phyloP scores from a whole-genome alignment of 2,797 vertebrate genomes.

The Selene dorsalis region DNA sequence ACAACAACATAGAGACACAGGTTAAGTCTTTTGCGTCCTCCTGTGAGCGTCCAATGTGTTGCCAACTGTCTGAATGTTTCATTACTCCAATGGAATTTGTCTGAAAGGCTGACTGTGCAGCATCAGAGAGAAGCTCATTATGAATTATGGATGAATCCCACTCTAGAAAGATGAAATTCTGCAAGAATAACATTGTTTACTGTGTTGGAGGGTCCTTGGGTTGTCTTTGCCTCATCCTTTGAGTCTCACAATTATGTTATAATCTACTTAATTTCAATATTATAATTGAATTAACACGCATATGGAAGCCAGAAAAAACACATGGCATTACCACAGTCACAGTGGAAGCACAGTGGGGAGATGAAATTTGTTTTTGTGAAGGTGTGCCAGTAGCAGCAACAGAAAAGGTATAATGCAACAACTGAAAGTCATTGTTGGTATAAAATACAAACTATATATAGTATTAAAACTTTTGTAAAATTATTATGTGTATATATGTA shows the following conservation, averaged over 20 bases:
- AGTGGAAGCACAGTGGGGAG: neutral
- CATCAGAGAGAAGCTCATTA: slow-evolving; percentile 69
- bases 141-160: slow-evolving; percentile 77
- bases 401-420: neutral
- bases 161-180: slow-evolving; percentile 58
- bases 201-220: slow-evolving; percentile 58
- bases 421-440: neutral
- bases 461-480: too few relatives aligned
- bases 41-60: slow-evolving; percentile 54
- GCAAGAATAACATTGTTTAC: slow-evolving; percentile 66
- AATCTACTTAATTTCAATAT: slow-evolving; percentile 51
- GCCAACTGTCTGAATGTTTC: slow-evolving; percentile 69
- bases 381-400: neutral
- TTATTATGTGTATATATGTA: too few relatives aligned
- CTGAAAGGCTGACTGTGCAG: slow-evolving; percentile 73
- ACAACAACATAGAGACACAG: slow-evolving; percentile 29
- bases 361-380: slow-evolving; percentile 12
- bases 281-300: slow-evolving; percentile 53
- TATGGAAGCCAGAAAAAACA: slow-evolving; percentile 37
- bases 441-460: neutral
- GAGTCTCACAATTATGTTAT: slow-evolving; percentile 48
- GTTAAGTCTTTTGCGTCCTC: slow-evolving; percentile 66
- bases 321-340: slow-evolving; percentile 14
- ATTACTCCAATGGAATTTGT: slow-evolving; percentile 69
- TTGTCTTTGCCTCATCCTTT: slow-evolving; percentile 55